Conservation (phyloP, 35 echinoderm and acorn worm species). For the Stichopus chloronotus region DNA sequence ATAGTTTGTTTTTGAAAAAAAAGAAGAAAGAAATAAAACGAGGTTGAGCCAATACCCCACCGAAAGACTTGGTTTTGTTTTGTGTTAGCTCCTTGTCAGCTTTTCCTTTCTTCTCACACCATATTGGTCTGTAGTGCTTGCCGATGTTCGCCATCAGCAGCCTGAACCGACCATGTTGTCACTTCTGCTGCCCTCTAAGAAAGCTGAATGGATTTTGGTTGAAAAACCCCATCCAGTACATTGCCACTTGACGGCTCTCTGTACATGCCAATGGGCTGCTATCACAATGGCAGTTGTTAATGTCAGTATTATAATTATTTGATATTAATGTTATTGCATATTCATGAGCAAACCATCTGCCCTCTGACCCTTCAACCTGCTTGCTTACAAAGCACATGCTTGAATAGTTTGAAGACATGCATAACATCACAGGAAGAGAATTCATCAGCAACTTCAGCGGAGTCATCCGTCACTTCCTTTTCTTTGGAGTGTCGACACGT, state of each 20-base stretch:
- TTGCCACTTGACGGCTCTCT: too few species aligned
- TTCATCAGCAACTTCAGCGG: background rate
- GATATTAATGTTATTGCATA: background rate
- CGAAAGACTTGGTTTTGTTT: background rate
- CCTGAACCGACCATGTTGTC: too few species aligned
- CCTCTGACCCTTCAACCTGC: background rate
- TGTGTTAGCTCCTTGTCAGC: background rate
- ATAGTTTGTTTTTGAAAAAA: background rate
- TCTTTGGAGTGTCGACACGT: slow-evolving; percentile 79
- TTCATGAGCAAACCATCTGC: background rate
- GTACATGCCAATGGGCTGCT: too few species aligned
- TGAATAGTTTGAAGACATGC: background rate
- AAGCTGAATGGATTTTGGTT: too few species aligned
- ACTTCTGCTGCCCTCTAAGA: too few species aligned
- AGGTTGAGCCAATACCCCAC: too few species aligned
- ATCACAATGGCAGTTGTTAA: background rate
- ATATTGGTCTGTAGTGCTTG: too few species aligned
- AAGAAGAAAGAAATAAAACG: background rate
- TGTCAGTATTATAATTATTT: background rate
- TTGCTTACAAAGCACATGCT: background rate
- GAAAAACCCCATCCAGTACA: too few species aligned
- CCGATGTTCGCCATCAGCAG: too few species aligned
- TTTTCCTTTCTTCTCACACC: too few species aligned
- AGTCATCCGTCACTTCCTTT: slow-evolving; percentile 61
- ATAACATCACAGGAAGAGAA: background rate